Conservation (phyloP, 2,113 vertebrate species). For the Melanotaenia duboulayi region DNA sequence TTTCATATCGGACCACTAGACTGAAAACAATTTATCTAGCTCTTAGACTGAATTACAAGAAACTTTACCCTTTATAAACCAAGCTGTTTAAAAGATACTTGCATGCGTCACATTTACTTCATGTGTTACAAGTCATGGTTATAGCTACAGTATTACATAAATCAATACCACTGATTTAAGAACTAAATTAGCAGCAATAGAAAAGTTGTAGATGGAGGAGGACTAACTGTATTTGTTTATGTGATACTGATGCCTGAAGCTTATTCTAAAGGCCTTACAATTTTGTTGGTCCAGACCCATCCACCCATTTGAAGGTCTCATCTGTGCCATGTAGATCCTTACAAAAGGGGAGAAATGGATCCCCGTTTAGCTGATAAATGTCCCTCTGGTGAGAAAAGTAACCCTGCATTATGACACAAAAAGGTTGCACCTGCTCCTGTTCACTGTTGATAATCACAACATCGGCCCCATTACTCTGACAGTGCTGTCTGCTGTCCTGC, state of each 20-base stretch:
- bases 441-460: constrained; percentile 27
- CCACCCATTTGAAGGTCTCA: constrained; percentile 20
- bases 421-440: constrained; percentile 23
- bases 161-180: too few relatives aligned
- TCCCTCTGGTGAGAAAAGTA: constrained; percentile 2
- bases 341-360: background rate
- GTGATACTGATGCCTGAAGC: background rate
- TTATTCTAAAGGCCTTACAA: background rate
- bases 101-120: too few relatives aligned
- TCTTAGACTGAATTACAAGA: background rate
- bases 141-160: too few relatives aligned
- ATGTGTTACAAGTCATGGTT: background rate
- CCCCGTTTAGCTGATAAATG: constrained; percentile 1
- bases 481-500: constrained; percentile 23
- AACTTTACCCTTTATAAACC: background rate
- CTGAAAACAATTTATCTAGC: background rate
- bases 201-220: background rate
- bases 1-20: background rate
- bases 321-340: constrained; percentile 8
- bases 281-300: constrained; percentile 12
- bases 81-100: background rate
- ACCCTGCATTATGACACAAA: background rate
- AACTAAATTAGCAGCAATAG: background rate
- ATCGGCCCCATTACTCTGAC: constrained; percentile 21
- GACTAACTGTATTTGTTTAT: background rate